Conservation (phyloP, 2,888 invertebrate species). For the Troides aeacus region DNA sequence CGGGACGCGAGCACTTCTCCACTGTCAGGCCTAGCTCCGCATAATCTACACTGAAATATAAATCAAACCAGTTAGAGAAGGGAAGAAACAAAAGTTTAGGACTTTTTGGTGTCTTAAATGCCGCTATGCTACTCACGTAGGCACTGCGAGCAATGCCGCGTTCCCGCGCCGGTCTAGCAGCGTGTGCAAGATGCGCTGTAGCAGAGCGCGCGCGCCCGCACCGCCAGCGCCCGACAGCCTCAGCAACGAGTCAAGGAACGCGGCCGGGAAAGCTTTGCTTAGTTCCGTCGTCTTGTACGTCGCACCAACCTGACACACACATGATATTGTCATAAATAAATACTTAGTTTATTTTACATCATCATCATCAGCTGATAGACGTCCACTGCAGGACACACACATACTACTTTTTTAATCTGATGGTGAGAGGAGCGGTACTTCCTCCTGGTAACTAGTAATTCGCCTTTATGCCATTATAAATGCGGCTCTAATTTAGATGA, state of each 20-base stretch:
- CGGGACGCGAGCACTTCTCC: slow-evolving; percentile 94
- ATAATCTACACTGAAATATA: slow-evolving; percentile 81
- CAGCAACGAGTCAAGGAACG: slow-evolving; percentile 95
- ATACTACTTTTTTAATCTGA: no score
- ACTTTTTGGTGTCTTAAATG: no score
- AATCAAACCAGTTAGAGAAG: no score
- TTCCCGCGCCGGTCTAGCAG: slow-evolving; percentile 95
- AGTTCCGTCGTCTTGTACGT: slow-evolving; percentile 96
- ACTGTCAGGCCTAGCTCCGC: slow-evolving; percentile 87
- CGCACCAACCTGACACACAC: slow-evolving; percentile 88
- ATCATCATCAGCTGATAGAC: no score
- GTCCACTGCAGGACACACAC: no score
- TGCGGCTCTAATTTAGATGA: no score
- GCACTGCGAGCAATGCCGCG: slow-evolving; percentile 81
- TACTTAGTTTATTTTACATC: no score
- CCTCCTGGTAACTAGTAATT: no score
- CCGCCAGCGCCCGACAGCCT: slow-evolving; percentile 91
- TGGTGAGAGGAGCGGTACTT: no score
- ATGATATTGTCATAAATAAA: no score
- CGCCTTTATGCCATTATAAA: no score
- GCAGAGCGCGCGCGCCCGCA: slow-evolving; percentile 90
- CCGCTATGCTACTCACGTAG: slow-evolving; percentile 54
- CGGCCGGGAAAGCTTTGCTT: slow-evolving; percentile 96
- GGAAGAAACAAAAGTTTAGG: no score
- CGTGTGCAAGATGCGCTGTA: slow-evolving; percentile 97